Evolutionary conservation across 2,113 vertebrate species (phyloP).

Genomic region (Dunckerocampus dactyliophorus): DNA sequence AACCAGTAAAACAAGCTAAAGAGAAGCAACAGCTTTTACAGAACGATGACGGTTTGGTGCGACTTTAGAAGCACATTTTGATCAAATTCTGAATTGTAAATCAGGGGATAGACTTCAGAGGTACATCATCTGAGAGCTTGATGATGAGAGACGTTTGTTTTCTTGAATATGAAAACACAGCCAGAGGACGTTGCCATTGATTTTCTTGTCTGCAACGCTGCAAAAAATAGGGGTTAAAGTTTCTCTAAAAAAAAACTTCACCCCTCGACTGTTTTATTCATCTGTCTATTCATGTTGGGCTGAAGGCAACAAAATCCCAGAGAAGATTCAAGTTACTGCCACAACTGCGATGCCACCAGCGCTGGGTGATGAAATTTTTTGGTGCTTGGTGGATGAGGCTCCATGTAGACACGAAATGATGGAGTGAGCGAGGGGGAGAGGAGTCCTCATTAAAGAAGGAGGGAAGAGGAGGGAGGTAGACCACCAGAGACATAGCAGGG

Average conservation of each 20-base stretch:
- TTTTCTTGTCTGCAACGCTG: slow-evolving; percentile 1
- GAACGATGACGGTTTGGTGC: too few relatives aligned
- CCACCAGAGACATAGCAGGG: slow-evolving; percentile 54
- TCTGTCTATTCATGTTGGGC: slow-evolving; percentile 2
- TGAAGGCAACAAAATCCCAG: slow-evolving; percentile 3
- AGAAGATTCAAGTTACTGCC: background rate
- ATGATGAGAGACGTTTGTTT: background rate
- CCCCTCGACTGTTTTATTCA: background rate
- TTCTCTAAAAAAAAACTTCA: background rate
- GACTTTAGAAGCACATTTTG: too few relatives aligned
- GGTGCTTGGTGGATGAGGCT: background rate
- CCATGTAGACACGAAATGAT: slow-evolving; percentile 1
- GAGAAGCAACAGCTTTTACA: too few relatives aligned
- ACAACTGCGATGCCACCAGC: background rate
- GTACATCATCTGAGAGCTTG: background rate
- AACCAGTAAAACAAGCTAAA: too few relatives aligned
- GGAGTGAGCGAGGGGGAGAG: slow-evolving; percentile 19
- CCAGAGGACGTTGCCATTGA: background rate
- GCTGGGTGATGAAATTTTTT: slow-evolving; percentile 9
- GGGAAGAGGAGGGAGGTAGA: slow-evolving; percentile 40
- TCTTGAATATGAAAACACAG: slow-evolving; percentile 4
- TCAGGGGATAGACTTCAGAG: too few relatives aligned
- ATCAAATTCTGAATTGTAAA: too few relatives aligned
- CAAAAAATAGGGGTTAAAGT: background rate
- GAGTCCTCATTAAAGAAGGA: slow-evolving; percentile 47